phyloP scores from a whole-genome alignment of 1,140 invertebrate species.

The Drosophila kurseongensis region DNA sequence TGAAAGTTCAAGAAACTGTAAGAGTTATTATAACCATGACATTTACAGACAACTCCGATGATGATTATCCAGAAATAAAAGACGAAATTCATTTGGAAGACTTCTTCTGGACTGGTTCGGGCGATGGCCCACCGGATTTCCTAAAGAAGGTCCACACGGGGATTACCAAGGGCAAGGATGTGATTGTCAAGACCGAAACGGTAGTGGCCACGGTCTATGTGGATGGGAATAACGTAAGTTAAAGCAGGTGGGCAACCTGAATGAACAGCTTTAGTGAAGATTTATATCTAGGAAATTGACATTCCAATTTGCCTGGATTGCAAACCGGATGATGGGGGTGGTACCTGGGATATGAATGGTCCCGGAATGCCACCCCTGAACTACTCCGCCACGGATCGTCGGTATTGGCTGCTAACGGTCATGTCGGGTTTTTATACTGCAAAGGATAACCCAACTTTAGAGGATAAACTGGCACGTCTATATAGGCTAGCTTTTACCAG shows the following conservation, averaged over 20 bases:
- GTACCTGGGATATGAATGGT: slow-evolving; percentile 62
- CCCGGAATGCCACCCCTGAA: slow-evolving; percentile 73
- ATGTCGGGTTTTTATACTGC: slow-evolving; percentile 86
- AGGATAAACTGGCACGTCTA: slow-evolving; percentile 87
- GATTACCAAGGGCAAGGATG: slow-evolving; percentile 82
- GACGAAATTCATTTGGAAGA: slow-evolving; percentile 90
- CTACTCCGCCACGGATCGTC: slow-evolving; percentile 85
- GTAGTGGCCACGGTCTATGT: slow-evolving; percentile 88
- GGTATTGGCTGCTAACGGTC: slow-evolving; percentile 93
- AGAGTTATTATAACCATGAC: slow-evolving; percentile 23
- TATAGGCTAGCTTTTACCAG: slow-evolving; percentile 88
- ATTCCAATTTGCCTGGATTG: slow-evolving; percentile 83
- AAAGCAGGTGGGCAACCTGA: not conserved
- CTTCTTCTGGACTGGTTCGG: slow-evolving; percentile 94
- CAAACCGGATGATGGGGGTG: slow-evolving; percentile 69
- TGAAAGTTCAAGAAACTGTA: slow-evolving; percentile 71
- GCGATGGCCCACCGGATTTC: slow-evolving; percentile 88
- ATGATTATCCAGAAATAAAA: slow-evolving; percentile 85
- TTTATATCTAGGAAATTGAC: slow-evolving; percentile 72
- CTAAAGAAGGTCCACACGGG: slow-evolving; percentile 80
- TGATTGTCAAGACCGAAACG: slow-evolving; percentile 85
- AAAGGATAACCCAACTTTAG: slow-evolving; percentile 85
- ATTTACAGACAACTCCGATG: slow-evolving; percentile 67
- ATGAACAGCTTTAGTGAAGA: not conserved
- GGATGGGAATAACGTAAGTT: slow-evolving; percentile 81